Percentiles rank a stretch among this genome's conserved stretches.
Conservation (phyloP, 2,113 vertebrate genomes). For the Gallinago paraguaiae region DNA sequence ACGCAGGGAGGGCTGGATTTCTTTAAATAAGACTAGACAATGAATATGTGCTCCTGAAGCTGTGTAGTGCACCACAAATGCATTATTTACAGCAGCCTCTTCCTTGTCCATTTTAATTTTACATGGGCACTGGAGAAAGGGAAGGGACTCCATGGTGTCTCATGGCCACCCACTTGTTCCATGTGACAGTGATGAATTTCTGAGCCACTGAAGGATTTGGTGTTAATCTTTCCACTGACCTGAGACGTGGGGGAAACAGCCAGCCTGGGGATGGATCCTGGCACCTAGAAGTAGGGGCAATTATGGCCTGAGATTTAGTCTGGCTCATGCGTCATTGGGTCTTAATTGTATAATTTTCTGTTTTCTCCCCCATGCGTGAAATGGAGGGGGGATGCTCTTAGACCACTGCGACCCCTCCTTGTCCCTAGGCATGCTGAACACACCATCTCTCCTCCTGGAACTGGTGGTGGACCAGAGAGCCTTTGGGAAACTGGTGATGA, state of each 20-base stretch:
- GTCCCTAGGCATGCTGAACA: not conserved
- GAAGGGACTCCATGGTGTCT: slow-evolving; percentile 23
- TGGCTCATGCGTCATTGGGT: not conserved
- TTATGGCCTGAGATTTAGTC: not conserved
- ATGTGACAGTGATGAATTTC: not conserved
- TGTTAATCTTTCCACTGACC: not conserved
- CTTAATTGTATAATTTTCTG: not conserved
- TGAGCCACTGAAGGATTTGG: not conserved
- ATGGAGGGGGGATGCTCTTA: not conserved
- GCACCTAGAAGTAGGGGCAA: not conserved
- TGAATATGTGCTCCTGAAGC: slow-evolving; percentile 36
- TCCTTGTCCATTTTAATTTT: slow-evolving; percentile 73
- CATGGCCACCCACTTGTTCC: slow-evolving; percentile 20
- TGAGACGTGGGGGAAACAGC: not conserved
- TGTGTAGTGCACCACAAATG: slow-evolving; percentile 42
- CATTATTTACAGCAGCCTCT: slow-evolving; percentile 72
- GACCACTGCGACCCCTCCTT: not conserved
- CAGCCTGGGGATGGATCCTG: not conserved
- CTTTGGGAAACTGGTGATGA: not conserved
- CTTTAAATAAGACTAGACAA: slow-evolving; percentile 70
- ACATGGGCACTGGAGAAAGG: slow-evolving; percentile 58
- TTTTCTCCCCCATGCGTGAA: not conserved
- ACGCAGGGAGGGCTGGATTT: slow-evolving; percentile 57
- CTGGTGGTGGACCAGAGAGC: not conserved
- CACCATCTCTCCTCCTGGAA: not conserved